Conservation (phyloP, 2,888 invertebrate genomes). For the Embidobia sp. region DNA sequence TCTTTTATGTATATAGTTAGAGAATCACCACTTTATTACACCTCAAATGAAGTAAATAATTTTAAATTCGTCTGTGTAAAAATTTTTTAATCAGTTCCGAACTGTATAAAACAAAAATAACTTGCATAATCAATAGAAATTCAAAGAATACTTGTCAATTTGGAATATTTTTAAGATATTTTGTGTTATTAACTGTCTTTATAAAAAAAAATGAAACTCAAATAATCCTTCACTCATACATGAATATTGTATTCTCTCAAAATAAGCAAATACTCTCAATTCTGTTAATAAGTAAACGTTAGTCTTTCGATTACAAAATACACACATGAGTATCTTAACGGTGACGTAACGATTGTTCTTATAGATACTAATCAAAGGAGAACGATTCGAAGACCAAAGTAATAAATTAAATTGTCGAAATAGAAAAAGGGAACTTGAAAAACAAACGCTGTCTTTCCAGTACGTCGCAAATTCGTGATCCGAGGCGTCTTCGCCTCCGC, state of each 20-base stretch:
- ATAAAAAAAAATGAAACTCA: conserved; percentile 33
- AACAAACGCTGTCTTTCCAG: conserved; percentile 16
- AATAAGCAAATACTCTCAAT: conserved; percentile 47
- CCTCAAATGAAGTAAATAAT: no score
- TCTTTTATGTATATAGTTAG: no score
- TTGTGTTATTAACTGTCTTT: conserved; percentile 30
- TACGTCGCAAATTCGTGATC: background rate
- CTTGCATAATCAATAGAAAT: no score
- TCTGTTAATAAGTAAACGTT: conserved; percentile 53
- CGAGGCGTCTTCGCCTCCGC: conserved; percentile 2
- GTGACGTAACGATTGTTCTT: conserved; percentile 35
- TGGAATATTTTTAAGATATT: conserved; percentile 54
- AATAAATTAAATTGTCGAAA: background rate
- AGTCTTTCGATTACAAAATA: conserved; percentile 59
- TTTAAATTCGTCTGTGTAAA: no score
- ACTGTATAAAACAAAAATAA: no score
- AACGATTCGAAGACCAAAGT: no score
- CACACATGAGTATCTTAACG: conserved; percentile 52
- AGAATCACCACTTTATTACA: no score
- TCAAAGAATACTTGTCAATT: no score
- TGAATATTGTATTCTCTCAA: conserved; percentile 54
- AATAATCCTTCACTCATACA: conserved; percentile 18
- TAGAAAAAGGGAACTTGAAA: conserved; percentile 2
- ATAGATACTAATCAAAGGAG: conserved; percentile 2
- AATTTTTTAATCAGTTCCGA: no score